Conservation (phyloP, 1,140 invertebrate species). For the Hylaeus anthracinus region DNA sequence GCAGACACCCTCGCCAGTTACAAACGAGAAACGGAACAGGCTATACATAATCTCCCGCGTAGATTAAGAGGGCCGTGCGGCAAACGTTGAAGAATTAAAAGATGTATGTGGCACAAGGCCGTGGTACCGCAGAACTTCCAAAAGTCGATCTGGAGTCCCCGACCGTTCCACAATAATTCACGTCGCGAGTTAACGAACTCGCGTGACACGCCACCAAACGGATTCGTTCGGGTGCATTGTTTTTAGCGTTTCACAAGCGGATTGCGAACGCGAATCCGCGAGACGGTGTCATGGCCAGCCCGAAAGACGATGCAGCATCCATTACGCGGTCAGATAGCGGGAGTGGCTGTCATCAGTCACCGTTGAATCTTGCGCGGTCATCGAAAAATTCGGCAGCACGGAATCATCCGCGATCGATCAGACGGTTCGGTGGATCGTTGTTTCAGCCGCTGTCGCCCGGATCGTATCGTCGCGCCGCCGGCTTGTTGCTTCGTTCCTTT, state of each 20-base stretch:
- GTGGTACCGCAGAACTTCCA: neutral
- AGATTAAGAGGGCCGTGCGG: neutral
- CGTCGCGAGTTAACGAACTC: slow-evolving; percentile 17
- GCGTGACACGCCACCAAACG: slow-evolving; percentile 11
- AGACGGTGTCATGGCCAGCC: slow-evolving; percentile 53
- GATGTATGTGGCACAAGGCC: slow-evolving; percentile 2
- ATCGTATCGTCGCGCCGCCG: slow-evolving; percentile 12
- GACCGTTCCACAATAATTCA: slow-evolving; percentile 5
- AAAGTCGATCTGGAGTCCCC: neutral
- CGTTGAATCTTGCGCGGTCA: slow-evolving; percentile 35
- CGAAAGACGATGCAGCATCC: slow-evolving; percentile 14
- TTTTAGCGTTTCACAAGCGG: slow-evolving; percentile 15
- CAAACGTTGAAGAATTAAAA: slow-evolving; percentile 1
- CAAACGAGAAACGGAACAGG: neutral
- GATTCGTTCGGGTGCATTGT: slow-evolving; percentile 25
- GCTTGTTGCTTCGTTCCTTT: slow-evolving; percentile 4
- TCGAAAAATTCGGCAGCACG: slow-evolving; percentile 47
- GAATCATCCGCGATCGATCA: slow-evolving; percentile 38
- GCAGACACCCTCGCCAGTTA: no score
- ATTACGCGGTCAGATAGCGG: slow-evolving; percentile 20
- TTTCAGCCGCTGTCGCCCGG: slow-evolving; percentile 8
- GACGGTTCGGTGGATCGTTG: slow-evolving; percentile 14
- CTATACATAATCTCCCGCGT: neutral
- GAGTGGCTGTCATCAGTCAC: slow-evolving; percentile 49
- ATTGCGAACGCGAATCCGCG: neutral